Percentiles rank a stretch among this genome's conserved stretches.
Conservation (phyloP, 2,797 vertebrate species). For the Corythornis leucogaster region DNA sequence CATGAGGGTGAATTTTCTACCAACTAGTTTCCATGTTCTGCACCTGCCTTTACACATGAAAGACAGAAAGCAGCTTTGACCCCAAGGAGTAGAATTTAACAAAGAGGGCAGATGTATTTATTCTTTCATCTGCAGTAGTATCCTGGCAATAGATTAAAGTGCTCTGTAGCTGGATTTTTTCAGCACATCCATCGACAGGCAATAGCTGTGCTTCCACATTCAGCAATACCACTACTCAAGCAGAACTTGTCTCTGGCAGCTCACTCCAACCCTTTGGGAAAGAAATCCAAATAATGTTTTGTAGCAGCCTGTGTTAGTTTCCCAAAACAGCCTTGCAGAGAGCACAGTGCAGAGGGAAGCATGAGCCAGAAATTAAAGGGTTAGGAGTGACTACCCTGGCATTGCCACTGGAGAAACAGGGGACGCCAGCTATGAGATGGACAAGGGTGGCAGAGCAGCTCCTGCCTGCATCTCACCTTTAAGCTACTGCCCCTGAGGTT, state of each 20-base stretch:
- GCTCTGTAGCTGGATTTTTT: background rate
- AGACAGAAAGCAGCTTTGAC: background rate
- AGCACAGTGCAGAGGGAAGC: background rate
- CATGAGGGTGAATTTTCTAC: background rate
- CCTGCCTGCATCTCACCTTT: background rate
- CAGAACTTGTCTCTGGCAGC: background rate
- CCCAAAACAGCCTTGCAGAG: background rate
- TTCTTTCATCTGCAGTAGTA: background rate
- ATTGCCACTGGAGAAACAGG: background rate
- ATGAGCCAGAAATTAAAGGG: background rate
- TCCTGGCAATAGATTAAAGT: background rate
- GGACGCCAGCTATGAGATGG: background rate
- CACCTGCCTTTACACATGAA: background rate
- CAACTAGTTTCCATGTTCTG: background rate
- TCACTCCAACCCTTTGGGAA: background rate
- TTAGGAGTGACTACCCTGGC: background rate
- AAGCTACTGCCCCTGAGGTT: background rate
- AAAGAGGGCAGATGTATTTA: background rate
- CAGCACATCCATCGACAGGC: background rate
- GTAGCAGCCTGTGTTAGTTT: background rate
- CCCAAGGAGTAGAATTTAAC: background rate
- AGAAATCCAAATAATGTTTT: background rate
- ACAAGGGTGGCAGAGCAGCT: background rate
- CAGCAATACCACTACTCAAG: background rate
- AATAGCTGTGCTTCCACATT: background rate